Base-by-base conservation (phyloP, 2,797 vertebrate genomes). In the Chelmon rostratus region DNA sequence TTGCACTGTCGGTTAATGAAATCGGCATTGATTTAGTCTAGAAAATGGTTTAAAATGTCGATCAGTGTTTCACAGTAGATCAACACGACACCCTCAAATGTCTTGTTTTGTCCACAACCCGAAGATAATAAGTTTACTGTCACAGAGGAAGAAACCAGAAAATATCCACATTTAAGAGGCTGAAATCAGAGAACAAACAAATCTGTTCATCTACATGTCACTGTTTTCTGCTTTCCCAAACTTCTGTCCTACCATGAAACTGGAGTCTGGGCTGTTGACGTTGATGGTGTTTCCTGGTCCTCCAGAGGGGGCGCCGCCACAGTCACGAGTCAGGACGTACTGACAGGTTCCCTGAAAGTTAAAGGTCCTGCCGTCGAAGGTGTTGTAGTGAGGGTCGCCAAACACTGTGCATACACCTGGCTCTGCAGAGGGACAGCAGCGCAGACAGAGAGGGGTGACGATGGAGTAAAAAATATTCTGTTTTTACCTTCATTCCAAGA, bases 331-430 rank as follows among this genome's bases (percentile, higher is more conserved):
- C 93, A 99, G 95, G 63, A 99, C 94, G 52, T 99, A 99, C 92
- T 99, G 97, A 94, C 98, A 99, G 0, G 98, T 99, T 84, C 98
- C 98, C 96, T 99, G 98, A 91, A 99, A 99, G 96, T 99, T 99
- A 95, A 99, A 99, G 81, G 98, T 99, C 91, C 97, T 95, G 78
- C 98, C 97, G 40, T 99, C 98, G 85, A 98, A 99, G 64, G 98
- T 99, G 96, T 99, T 99, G 97, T 99, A 99, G 96, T 99, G 98
- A 52, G 98, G 98, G 84, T 99, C 98, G 76, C 98, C 98, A 89
- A 99, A 99, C 3, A 99, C 98, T 3, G 98, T 99, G 88, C 98
- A 99, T 28, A 99, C 98, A 12, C 98, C 98, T 3, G 98, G 97
- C 89, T 99, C 98, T 99, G 96, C 71, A 84, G 86, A 86, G 81